These are phyloP conservation scores for Drosophila histrio DNA, from an alignment of 2,888 invertebrate genomes.

Conservation along the genomic window DNA sequence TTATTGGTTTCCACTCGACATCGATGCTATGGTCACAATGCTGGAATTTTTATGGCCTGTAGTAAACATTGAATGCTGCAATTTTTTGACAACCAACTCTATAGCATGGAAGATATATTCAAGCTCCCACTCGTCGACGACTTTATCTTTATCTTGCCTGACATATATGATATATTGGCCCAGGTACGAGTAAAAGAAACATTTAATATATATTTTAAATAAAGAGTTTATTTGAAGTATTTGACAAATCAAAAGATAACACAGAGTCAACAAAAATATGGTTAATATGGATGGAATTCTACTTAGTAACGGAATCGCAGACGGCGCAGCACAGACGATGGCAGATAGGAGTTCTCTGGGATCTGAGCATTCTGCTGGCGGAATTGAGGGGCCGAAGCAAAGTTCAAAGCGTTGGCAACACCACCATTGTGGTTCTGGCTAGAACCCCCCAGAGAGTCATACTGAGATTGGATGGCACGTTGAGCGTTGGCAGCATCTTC, in stretches of 20 bases:
- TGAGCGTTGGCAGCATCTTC: slow-evolving; percentile 82
- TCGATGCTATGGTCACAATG: slow-evolving; percentile 35
- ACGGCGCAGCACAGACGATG: slow-evolving; percentile 73
- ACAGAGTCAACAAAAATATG: slow-evolving; percentile 55
- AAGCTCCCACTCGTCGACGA: neutral
- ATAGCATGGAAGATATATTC: slow-evolving; percentile 22
- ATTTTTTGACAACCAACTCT: slow-evolving; percentile 34
- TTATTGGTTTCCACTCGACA: slow-evolving; percentile 58
- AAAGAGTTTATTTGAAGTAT: slow-evolving; percentile 57
- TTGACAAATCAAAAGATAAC: slow-evolving; percentile 67
- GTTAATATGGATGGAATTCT: neutral
- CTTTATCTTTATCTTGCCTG: slow-evolving; percentile 3
- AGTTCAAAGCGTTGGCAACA: slow-evolving; percentile 75
- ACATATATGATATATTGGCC: slow-evolving; percentile 4
- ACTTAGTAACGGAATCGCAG: slow-evolving; percentile 69
- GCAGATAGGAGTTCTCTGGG: slow-evolving; percentile 73
- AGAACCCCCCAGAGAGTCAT: slow-evolving; percentile 75
- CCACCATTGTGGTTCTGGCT: slow-evolving; percentile 73
- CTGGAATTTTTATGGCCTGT: slow-evolving; percentile 64
- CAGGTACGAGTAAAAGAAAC: slow-evolving; percentile 11
- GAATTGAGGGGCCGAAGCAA: slow-evolving; percentile 65
- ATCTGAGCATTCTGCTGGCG: slow-evolving; percentile 55
- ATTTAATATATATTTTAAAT: slow-evolving; percentile 38
- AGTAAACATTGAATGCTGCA: slow-evolving; percentile 48
- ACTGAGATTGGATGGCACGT: slow-evolving; percentile 79